Conservation (phyloP, 2,113 vertebrate genomes). For the Bagarius yarrelli region DNA sequence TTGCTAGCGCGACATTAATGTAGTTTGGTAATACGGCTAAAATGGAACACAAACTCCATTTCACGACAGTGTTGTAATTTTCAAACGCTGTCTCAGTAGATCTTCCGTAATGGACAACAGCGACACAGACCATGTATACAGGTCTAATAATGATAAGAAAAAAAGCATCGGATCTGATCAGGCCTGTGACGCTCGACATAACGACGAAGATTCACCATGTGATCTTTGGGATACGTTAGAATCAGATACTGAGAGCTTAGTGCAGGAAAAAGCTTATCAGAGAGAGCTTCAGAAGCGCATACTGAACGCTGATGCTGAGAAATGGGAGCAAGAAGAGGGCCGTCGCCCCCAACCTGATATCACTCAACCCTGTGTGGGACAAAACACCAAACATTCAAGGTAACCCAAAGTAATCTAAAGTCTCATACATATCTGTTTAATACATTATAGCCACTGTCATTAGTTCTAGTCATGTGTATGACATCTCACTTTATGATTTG, state of each 20-base stretch:
- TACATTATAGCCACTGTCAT: background rate
- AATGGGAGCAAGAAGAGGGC: background rate
- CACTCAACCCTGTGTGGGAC: background rate
- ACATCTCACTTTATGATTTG: background rate
- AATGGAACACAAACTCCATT: no score
- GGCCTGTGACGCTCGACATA: background rate
- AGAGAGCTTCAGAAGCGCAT: slow-evolving; percentile 51
- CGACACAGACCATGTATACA: background rate
- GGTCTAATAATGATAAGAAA: background rate
- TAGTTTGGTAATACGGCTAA: background rate
- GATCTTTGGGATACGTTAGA: slow-evolving; percentile 64
- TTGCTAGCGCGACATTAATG: background rate
- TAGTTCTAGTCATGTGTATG: background rate
- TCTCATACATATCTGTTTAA: background rate
- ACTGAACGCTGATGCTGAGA: background rate
- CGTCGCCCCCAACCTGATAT: background rate
- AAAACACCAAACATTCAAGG: background rate
- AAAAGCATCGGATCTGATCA: background rate
- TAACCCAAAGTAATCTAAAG: background rate
- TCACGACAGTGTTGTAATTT: background rate
- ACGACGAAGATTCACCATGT: slow-evolving; percentile 2
- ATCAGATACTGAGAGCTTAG: slow-evolving; percentile 66
- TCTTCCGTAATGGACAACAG: background rate
- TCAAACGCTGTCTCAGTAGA: background rate
- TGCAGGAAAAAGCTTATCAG: slow-evolving; percentile 59